phyloP scores from a whole-genome alignment of 2,888 invertebrate genomes.

The Sesia bembeciformis region DNA sequence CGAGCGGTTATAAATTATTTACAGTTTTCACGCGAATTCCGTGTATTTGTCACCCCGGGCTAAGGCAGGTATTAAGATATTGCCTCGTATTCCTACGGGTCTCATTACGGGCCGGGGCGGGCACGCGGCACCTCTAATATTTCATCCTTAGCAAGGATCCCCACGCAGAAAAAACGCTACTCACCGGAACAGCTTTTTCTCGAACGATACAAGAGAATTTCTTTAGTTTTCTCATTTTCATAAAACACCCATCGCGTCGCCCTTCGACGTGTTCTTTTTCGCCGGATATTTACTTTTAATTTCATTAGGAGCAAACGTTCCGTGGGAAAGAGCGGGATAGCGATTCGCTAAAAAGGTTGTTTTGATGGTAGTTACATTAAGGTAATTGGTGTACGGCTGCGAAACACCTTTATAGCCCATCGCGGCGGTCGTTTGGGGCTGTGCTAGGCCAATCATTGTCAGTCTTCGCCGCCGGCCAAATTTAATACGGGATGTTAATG shows the following conservation, averaged over 20 bases:
- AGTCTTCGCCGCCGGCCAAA: slow-evolving; percentile 46
- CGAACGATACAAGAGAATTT: slow-evolving; percentile 19
- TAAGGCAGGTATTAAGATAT: slow-evolving; percentile 68
- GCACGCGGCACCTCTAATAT: slow-evolving; percentile 57
- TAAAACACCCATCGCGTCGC: slow-evolving; percentile 32
- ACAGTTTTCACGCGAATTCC: slow-evolving; percentile 58
- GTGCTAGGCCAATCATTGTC: slow-evolving; percentile 56
- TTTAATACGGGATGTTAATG: slow-evolving; percentile 56
- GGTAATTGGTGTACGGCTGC: slow-evolving; percentile 64
- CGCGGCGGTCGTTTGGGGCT: slow-evolving; percentile 53
- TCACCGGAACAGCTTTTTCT: slow-evolving; percentile 26
- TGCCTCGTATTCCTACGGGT: slow-evolving; percentile 66
- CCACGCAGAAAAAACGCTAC: slow-evolving; percentile 20
- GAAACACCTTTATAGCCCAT: slow-evolving; percentile 65
- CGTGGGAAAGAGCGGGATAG: slow-evolving; percentile 45
- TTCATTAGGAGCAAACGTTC: slow-evolving; percentile 51
- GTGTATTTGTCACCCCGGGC: slow-evolving; percentile 65
- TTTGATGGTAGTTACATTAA: slow-evolving; percentile 67
- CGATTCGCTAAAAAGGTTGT: slow-evolving; percentile 61
- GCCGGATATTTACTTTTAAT: slow-evolving; percentile 45
- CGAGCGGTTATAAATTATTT: slow-evolving; percentile 66
- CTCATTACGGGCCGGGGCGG: slow-evolving; percentile 59
- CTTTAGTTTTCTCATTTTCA: slow-evolving; percentile 38
- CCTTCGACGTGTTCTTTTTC: slow-evolving; percentile 20
- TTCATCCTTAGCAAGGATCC: slow-evolving; percentile 48